These are phyloP conservation scores for Poeciliopsis prolifica DNA, from an alignment of 2,113 vertebrate genomes.

Conservation along the genomic window DNA sequence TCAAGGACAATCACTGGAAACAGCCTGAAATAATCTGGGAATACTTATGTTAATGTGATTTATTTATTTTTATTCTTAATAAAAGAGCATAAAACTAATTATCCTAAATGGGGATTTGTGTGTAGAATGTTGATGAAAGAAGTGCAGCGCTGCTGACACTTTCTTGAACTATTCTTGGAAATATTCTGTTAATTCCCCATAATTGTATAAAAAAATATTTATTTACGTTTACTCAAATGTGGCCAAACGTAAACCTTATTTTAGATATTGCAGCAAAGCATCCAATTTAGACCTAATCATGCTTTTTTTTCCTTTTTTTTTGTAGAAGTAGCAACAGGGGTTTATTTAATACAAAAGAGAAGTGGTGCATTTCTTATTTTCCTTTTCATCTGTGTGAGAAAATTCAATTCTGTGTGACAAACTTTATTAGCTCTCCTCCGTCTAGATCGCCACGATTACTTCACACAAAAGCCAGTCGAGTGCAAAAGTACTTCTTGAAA, in stretches of 20 bases:
- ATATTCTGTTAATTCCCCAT: too few species aligned
- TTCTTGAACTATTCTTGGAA: too few species aligned
- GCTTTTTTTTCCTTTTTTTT: not conserved
- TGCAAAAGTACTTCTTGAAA: not conserved
- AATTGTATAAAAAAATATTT: not conserved
- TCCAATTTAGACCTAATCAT: not conserved
- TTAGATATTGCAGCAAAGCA: too few species aligned
- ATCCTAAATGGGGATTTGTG: too few species aligned
- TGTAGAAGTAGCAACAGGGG: not conserved
- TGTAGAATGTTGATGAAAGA: too few species aligned
- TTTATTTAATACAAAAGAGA: not conserved
- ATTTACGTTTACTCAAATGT: not conserved
- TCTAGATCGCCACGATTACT: not conserved
- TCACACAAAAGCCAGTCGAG: not conserved
- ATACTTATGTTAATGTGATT: too few species aligned
- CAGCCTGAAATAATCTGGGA: too few species aligned
- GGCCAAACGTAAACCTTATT: not conserved
- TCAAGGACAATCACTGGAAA: too few species aligned
- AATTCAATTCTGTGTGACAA: not conserved
- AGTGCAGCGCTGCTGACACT: too few species aligned
- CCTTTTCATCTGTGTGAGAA: not conserved
- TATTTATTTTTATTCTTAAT: too few species aligned
- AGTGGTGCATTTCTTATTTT: not conserved
- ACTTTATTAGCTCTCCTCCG: not conserved
- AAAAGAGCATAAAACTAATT: too few species aligned